Evolutionary conservation across 2,888 invertebrate species (phyloP), one percentile per base, ranked within the genome.

Genomic region (Cataglyphis cursor): DNA sequence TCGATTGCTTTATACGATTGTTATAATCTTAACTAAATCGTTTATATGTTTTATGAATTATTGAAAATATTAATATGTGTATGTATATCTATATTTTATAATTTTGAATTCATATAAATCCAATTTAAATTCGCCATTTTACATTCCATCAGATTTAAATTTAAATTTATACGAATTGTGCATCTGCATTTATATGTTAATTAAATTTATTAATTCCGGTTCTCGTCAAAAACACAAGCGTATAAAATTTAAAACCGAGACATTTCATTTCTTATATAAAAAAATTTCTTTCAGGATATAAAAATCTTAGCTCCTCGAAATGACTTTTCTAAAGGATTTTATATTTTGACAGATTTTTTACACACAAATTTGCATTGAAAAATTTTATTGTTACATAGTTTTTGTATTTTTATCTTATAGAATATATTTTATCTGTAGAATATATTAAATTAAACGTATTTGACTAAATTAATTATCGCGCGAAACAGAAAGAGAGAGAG

Each of bases 81-180:
- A 57, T 5, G 8, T n/a, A 15, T 5, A 38, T 65, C 9, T 57
- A 28, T 68, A 70, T 70, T 57, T 68, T 5, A 44, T 70, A 70
- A 80, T 61, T 70, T 80, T n/a, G 8, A 0, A 70, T 70, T 70
- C 21, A 5, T 48, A 70, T 24, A 44, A 70, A 59, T 70, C 44
- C 24, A 44, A 80, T 59, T 70, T 61, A 59, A 80, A 61, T 70
- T 72, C 9, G 31, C 21, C 31, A 78, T 78, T 78, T 68, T 68
- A 38, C 18, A 8, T 68, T 41, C 18, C 31, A 38, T 1, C 59
- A 80, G 41, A 44, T 78, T 76, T 66, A 78, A 57, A 78, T 66
- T 66, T 68, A 41, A 80, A 80, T 70, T 70, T 21, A 44, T n/a
- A 70, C 59, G 12, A 0, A 59, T 78, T 21, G 66, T 31, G 5